Evolutionary conservation across 2,888 invertebrate species (phyloP), one percentile per base, ranked within the genome.

Genomic region (Oscheius sp.): DNA sequence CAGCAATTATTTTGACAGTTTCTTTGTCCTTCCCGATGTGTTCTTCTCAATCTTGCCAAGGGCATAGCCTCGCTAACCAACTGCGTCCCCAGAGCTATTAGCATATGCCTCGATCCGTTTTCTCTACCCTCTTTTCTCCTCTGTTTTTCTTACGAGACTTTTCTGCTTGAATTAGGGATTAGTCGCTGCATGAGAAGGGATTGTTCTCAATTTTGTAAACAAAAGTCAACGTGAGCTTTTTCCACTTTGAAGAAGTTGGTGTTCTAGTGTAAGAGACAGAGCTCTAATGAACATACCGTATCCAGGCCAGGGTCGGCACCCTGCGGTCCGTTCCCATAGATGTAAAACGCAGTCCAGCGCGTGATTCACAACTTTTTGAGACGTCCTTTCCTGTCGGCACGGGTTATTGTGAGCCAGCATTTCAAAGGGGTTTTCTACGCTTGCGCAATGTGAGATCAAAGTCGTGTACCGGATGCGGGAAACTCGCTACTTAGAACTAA

Each of bases 361-460:
- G 34, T 55, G 55, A 55, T 55, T 55, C 55, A 55, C 55, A 55
- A 34, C 55, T 55, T 55, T 55, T 55, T 55, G 34, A 55, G 23
- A 20, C 15, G 55, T 4, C 55, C 53, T 53, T 53, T 20, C 20
- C n/a, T 29, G 53, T 53, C 53, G 55, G 34, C 55, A 25, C 12
- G 23, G 48, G 3, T 25, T 48, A 20, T 48, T n/a, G 25, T 48
- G 48, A 48, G 48, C 48, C 48, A 48, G 52, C 12, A 15, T 42
- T 42, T 15, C 15, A 42, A 12, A 3, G 42, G 12, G 42, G 42
- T 42, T 42, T 42, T 42, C 42, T 42, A 4, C 37, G n/a, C 12
- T 45, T 45, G 46, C 46, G 46, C 46, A 45, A 45, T 8, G 12
- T 17, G 46, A 17, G 8, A 45, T 37, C 8, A 37, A 37, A 10